phyloP scores from a whole-genome alignment of 2,113 vertebrate genomes.

The Sinocyclocheilus rhinocerous region DNA sequence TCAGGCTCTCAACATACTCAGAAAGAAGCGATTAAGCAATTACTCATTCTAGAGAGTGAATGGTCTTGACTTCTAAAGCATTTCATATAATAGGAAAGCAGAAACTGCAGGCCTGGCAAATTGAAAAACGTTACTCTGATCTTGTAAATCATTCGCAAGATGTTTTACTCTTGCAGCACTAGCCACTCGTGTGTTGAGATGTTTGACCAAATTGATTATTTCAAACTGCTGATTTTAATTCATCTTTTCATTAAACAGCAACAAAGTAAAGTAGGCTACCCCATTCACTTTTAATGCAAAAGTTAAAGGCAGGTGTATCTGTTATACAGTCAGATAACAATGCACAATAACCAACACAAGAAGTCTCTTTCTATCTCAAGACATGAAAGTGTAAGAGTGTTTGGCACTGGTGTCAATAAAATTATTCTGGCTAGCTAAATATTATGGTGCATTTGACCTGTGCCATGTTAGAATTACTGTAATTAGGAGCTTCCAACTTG shows the following conservation, averaged over 20 bases:
- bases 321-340: neutral
- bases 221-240: neutral
- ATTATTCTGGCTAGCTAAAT: neutral
- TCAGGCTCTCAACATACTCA: neutral
- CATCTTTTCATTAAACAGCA: neutral
- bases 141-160: neutral
- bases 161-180: neutral
- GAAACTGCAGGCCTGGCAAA: neutral
- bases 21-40: neutral
- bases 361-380: neutral
- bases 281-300: too few species aligned
- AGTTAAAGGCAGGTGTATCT: neutral
- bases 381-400: neutral
- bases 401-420: neutral
- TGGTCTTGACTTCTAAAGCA: conserved; percentile 1
- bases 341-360: neutral
- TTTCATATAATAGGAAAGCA: neutral
- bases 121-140: neutral
- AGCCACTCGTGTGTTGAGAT: neutral
- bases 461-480: neutral
- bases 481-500: neutral
- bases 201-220: neutral
- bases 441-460: neutral
- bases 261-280: too few species aligned
- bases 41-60: neutral